Evolutionary conservation across 1,140 invertebrate genomes (phyloP).

Genomic region (Drosophila grimshawi): DNA sequence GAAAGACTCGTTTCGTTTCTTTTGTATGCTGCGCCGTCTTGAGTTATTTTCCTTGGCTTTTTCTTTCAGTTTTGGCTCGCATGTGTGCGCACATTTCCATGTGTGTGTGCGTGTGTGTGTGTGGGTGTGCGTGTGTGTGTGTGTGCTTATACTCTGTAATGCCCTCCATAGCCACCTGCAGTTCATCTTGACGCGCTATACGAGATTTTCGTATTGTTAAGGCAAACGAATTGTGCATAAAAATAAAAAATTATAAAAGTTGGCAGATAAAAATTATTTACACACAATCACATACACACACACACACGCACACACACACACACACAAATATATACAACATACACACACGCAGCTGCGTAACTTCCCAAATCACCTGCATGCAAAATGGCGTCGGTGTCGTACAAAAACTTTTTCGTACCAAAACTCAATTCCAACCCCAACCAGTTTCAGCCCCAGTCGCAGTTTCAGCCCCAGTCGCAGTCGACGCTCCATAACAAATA

Average conservation of each 20-base stretch:
- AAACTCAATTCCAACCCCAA: constrained; percentile 42
- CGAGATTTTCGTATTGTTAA: constrained; percentile 35
- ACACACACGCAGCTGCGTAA: constrained; percentile 40
- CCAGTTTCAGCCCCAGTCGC: no score
- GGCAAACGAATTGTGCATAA: constrained; percentile 72
- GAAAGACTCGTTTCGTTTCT: constrained; percentile 23
- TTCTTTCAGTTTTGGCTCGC: constrained; percentile 52
- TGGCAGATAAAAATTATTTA: constrained; percentile 81
- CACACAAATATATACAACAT: no score
- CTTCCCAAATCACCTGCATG: constrained; percentile 72
- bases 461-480: constrained; percentile 22
- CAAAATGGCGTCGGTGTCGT: constrained; percentile 66
- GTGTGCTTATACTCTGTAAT: no score
- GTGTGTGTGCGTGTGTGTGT: constrained; percentile 5
- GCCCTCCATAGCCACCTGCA: constrained; percentile 3
- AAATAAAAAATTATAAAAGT: constrained; percentile 83
- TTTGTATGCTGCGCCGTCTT: constrained; percentile 26
- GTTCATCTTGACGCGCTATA: constrained; percentile 69
- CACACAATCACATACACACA: constrained; percentile 35
- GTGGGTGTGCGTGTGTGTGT: constrained; percentile 5
- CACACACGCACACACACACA: no score
- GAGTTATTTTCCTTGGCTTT: constrained; percentile 46
- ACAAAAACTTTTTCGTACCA: not conserved
- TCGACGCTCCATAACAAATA: constrained; percentile 20
- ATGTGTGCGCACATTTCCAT: not conserved